Evolutionary conservation across 2,888 invertebrate genomes (phyloP).

Genomic region (Cinara cedri): DNA sequence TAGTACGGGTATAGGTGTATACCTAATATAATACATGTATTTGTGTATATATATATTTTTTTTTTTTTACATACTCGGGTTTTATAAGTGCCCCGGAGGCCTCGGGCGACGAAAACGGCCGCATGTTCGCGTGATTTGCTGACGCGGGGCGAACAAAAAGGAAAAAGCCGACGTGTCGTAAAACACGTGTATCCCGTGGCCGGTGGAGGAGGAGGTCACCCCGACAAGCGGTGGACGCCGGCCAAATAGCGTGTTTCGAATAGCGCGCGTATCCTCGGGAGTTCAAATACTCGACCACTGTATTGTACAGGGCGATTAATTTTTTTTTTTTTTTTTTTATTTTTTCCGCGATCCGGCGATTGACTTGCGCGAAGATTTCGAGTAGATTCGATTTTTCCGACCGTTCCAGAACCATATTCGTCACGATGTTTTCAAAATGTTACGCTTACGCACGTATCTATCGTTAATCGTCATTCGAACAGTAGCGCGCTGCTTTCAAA

Average conservation of each 20-base stretch:
- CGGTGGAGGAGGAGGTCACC: not conserved
- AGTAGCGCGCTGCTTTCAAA: no score
- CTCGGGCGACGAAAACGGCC: constrained; percentile 23
- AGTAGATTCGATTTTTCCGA: no score
- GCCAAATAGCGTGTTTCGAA: not conserved
- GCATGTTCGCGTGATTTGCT: constrained; percentile 3
- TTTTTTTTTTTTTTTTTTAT: no score
- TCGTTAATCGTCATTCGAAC: no score
- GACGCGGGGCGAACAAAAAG: not conserved
- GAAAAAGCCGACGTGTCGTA: constrained; percentile 31
- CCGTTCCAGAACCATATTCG: no score
- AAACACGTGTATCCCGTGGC: not conserved
- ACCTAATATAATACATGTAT: no score
- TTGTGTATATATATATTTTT: not conserved
- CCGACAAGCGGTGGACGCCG: not conserved
- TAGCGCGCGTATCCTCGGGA: not conserved
- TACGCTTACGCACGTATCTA: no score
- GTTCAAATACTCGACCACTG: not conserved
- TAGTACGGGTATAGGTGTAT: not conserved
- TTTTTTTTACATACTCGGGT: not conserved
- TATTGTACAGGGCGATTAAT: not conserved
- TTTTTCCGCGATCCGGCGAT: no score
- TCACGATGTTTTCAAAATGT: no score
- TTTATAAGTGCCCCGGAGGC: not conserved
- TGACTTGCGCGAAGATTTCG: no score